Evolutionary conservation across 2,113 vertebrate species (phyloP), one percentile per base, ranked within the genome.

Genomic region (Thinocorus orbignyianus): DNA sequence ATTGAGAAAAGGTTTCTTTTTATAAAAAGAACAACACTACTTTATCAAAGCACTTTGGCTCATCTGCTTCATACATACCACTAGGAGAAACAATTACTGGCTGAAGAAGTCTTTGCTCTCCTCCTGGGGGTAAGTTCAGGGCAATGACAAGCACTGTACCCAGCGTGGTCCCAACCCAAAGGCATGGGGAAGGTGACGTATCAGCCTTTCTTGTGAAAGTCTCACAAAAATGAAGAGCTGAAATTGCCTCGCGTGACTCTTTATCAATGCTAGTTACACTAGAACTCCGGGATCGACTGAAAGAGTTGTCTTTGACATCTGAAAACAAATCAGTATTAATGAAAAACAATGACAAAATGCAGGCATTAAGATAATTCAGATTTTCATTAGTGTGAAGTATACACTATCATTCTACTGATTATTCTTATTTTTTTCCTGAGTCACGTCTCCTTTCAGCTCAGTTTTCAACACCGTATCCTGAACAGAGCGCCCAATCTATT

Each of bases 211-310:
- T 98, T 23, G 98, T 98, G 62, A 98, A 99, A 41, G 99, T 99
- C 95, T 99, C 99, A 86, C 98, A 98, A 85, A 99, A 99, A 95
- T 99, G 98, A 95, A 99, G 99, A 93, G 99, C 98, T 87, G 98
- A 99, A 97, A 99, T 99, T 62, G 99, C 98, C 97, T 99, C 99
- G 2, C 99, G 98, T 11, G 99, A 98, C 94, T 99, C 99, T 97
- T 99, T 99, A 96, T 99, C 99, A 81, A 99, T 99, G 98, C 99
- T 99, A 97, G 99, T 99, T 96, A 99, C 99, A 72, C 99, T 99
- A 87, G 99, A 99, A 97, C 99, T 99, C 95, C 99, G 98, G 3
- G 99, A 99, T 92, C 99, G 99, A 97, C 99, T 99, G 98, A 99
- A 99, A 62, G 99, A 99, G 97, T 99, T 99, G 98, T 99, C 99